These are phyloP conservation scores for Choloepus didactylus DNA, from an alignment of 2,797 vertebrate genomes.

Conservation along the genomic window DNA sequence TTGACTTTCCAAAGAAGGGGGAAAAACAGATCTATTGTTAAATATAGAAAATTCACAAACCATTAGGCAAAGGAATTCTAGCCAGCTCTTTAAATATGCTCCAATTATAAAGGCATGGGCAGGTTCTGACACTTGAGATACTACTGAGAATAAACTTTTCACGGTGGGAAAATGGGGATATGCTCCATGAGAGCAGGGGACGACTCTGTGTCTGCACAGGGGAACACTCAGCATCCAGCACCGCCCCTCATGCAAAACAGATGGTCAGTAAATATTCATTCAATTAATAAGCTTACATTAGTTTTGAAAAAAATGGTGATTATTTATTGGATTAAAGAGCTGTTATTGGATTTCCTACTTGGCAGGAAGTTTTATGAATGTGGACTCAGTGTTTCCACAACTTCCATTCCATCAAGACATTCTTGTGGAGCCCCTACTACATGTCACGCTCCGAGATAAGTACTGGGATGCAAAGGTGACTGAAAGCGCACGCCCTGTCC, in stretches of 20 bases:
- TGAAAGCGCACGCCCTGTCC: accelerated
- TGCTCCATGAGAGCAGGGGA: not conserved
- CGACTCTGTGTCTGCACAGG: accelerated
- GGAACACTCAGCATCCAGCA: accelerated
- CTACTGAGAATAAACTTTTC: not conserved
- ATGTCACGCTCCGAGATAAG: not conserved
- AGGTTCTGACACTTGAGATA: not conserved
- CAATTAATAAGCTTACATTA: too few species aligned
- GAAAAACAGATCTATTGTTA: not conserved
- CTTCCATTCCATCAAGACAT: not conserved
- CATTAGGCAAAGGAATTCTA: not conserved
- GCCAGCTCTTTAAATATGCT: not conserved
- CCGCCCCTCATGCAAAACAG: not conserved
- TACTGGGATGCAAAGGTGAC: accelerated
- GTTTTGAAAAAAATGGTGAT: not conserved
- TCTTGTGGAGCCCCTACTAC: not conserved
- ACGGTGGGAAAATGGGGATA: accelerated
- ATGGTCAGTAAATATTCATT: not conserved
- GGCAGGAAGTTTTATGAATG: not conserved
- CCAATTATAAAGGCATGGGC: not conserved
- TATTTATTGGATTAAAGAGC: not conserved
- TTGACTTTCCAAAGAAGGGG: not conserved
- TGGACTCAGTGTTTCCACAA: not conserved
- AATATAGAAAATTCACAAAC: not conserved
- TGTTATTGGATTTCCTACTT: not conserved